phyloP scores from a whole-genome alignment of 2,888 invertebrate genomes.

The Pterobdella sp. region DNA sequence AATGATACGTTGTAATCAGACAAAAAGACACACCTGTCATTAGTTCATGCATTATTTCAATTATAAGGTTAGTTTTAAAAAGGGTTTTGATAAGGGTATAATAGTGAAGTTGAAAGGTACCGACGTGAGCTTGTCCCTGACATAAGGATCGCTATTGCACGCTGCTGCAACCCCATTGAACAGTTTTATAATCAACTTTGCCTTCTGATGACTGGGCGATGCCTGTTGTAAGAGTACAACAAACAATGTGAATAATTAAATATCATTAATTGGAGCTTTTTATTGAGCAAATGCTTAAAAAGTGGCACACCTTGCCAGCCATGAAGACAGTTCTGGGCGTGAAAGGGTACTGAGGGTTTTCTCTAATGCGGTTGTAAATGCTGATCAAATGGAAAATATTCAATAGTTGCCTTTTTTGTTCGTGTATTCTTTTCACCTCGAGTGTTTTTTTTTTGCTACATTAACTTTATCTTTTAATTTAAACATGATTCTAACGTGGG shows the following conservation, averaged over 20 bases:
- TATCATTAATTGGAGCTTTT: background rate
- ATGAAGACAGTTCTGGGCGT: slow-evolving; percentile 94
- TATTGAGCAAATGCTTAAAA: background rate
- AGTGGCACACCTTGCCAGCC: slow-evolving; percentile 56
- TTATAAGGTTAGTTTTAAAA: background rate
- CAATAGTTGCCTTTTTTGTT: slow-evolving; percentile 94
- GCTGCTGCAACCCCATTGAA: slow-evolving; percentile 87
- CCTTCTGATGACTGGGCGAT: slow-evolving; percentile 94
- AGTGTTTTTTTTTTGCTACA: too few species aligned
- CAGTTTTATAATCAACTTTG: slow-evolving; percentile 95
- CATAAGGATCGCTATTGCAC: slow-evolving; percentile 93
- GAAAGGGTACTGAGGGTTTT: slow-evolving; percentile 71
- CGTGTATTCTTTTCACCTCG: slow-evolving; percentile 91
- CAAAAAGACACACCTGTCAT: slow-evolving; percentile 67
- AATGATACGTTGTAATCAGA: slow-evolving; percentile 97
- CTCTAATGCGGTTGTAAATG: slow-evolving; percentile 93
- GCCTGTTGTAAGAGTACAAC: slow-evolving; percentile 56
- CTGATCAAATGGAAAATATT: slow-evolving; percentile 87
- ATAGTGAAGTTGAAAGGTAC: background rate
- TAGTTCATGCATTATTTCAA: background rate
- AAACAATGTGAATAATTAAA: background rate
- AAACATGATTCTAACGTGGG: slow-evolving; percentile 89
- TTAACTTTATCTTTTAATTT: slow-evolving; percentile 97
- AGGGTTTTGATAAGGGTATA: background rate
- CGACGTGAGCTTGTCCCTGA: slow-evolving; percentile 78